Percentiles rank a stretch among this genome's conserved stretches.
These are phyloP conservation scores for Pangasianodon hypophthalmus DNA, from an alignment of 2,113 vertebrate species.

Conservation along the genomic window DNA sequence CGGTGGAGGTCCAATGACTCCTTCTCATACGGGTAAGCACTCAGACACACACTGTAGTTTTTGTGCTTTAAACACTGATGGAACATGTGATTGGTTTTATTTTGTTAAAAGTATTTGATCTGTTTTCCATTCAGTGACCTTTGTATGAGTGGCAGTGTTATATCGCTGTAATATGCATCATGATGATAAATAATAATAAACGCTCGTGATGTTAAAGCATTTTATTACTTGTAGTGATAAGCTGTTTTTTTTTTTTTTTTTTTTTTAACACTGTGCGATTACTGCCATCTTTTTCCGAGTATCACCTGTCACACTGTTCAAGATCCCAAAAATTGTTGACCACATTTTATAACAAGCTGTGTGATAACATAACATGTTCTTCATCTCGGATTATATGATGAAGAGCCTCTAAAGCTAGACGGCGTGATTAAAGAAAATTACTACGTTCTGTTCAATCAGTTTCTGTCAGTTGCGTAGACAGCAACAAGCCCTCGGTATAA, in stretches of 20 bases:
- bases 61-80: constrained; percentile 1
- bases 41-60: not conserved
- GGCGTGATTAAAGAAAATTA: not conserved
- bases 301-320: not conserved
- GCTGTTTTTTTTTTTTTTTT: not conserved
- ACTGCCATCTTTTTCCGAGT: not conserved
- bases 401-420: not conserved
- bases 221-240: not conserved
- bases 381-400: not conserved
- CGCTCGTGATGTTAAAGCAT: not conserved
- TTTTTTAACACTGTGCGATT: not conserved
- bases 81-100: not conserved
- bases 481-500: not conserved
- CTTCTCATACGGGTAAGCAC: constrained; percentile 95
- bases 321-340: not conserved
- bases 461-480: not conserved
- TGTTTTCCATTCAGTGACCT: not conserved
- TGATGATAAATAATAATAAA: not conserved
- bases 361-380: not conserved
- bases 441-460: not conserved
- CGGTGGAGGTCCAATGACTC: constrained; percentile 96
- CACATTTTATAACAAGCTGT: not conserved
- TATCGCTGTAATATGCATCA: not conserved
- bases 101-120: not conserved
- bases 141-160: not conserved